These are phyloP conservation scores for Balearica regulorum DNA, from an alignment of 2,797 vertebrate genomes.

Conservation along the genomic window DNA sequence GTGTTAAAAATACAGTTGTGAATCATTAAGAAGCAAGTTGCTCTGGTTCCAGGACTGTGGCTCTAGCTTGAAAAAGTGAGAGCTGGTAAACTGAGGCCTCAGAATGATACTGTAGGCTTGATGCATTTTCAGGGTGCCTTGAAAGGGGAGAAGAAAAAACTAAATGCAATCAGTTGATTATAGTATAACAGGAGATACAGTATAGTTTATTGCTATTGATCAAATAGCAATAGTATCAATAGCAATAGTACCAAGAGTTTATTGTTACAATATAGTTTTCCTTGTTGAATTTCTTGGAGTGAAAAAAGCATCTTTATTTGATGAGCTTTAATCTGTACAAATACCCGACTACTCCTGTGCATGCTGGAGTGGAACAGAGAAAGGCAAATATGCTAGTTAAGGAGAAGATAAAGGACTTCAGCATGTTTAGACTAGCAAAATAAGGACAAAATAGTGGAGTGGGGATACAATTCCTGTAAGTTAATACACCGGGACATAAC, in stretches of 20 bases:
- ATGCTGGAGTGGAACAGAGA: background rate
- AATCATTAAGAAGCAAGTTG: background rate
- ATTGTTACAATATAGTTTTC: background rate
- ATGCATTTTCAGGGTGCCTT: background rate
- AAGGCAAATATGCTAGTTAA: background rate
- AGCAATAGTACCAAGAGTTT: background rate
- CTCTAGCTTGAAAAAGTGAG: background rate
- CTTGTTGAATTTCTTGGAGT: background rate
- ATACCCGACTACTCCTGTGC: background rate
- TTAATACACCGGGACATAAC: background rate
- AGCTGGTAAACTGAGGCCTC: background rate
- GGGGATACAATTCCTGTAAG: background rate
- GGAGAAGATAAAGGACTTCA: background rate
- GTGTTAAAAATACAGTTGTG: background rate
- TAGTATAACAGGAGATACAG: background rate
- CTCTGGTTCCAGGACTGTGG: background rate
- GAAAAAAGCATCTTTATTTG: background rate
- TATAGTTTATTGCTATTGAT: background rate
- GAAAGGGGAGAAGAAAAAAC: background rate
- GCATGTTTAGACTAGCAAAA: constrained; percentile 41
- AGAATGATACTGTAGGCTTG: background rate
- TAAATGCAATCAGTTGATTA: background rate
- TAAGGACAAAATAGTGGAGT: background rate
- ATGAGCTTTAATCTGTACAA: background rate
- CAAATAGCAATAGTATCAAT: background rate